phyloP scores from a whole-genome alignment of 1,140 invertebrate genomes.

The Bombus consobrinus region DNA sequence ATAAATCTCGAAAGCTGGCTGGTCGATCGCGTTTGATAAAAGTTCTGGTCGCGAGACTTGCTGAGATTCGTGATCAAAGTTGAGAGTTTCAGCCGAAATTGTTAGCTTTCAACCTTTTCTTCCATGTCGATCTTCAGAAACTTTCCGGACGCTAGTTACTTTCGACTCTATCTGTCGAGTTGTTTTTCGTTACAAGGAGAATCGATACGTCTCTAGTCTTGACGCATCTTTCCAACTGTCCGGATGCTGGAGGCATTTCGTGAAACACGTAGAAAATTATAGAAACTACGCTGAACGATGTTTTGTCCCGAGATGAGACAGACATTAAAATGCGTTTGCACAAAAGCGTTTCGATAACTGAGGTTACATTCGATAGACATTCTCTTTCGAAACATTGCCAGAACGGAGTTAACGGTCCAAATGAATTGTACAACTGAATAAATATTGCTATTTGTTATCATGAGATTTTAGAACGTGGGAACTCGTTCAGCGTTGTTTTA shows the following conservation, averaged over 20 bases:
- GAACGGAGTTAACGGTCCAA: background rate
- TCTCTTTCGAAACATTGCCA: too few species aligned
- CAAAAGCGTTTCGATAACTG: background rate
- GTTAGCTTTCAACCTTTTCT: slow-evolving; percentile 23
- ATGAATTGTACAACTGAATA: too few species aligned
- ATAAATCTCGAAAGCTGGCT: slow-evolving; percentile 20
- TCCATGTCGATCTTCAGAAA: slow-evolving; percentile 2
- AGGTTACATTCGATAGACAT: background rate
- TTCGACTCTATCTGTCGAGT: slow-evolving; percentile 20
- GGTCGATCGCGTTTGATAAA: slow-evolving; percentile 33
- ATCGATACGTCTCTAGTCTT: slow-evolving; percentile 5
- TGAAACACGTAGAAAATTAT: background rate
- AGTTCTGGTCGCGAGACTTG: slow-evolving; percentile 1
- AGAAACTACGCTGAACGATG: background rate
- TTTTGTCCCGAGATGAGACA: background rate
- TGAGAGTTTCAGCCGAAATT: slow-evolving; percentile 13
- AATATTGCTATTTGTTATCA: background rate
- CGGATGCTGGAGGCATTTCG: background rate
- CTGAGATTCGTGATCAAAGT: slow-evolving; percentile 11
- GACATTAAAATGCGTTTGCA: background rate
- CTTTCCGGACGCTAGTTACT: background rate
- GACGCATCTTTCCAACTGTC: slow-evolving; percentile 1
- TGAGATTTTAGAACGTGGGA: too few species aligned
- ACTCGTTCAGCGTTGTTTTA: too few species aligned
- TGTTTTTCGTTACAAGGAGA: slow-evolving; percentile 17